Conservation (phyloP, 2,113 vertebrate species). For the Agapornis roseicollis region DNA sequence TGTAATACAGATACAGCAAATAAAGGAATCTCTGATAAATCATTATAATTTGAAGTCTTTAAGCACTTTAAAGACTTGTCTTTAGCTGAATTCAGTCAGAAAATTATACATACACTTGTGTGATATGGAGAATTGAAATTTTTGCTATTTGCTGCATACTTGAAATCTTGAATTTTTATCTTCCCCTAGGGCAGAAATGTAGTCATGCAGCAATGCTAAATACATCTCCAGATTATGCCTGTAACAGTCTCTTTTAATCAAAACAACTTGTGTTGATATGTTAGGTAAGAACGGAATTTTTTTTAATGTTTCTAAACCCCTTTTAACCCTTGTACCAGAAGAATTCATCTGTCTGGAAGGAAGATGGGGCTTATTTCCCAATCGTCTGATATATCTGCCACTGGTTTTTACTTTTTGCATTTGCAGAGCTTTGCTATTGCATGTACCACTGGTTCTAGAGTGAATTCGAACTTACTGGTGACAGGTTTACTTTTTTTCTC, state of each 20-base stretch:
- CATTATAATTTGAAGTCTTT: background rate
- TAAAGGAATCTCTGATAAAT: background rate
- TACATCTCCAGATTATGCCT: constrained; percentile 80
- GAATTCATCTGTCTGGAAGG: background rate
- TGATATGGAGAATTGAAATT: background rate
- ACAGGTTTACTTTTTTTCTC: background rate
- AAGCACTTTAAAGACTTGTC: background rate
- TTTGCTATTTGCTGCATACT: background rate
- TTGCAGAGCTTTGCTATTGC: background rate
- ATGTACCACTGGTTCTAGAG: background rate
- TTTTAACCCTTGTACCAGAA: background rate
- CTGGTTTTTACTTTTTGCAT: background rate
- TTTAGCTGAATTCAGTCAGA: background rate
- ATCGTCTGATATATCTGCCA: background rate
- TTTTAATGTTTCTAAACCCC: background rate
- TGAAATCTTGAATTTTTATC: background rate
- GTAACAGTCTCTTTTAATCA: constrained; percentile 80
- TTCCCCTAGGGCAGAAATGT: constrained; percentile 55
- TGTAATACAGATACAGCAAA: background rate
- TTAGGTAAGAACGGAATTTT: constrained; percentile 48
- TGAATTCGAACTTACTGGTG: background rate
- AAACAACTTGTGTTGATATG: constrained; percentile 64
- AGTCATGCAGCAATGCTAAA: constrained; percentile 74
- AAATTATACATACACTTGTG: background rate
- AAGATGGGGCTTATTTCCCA: background rate